These are phyloP conservation scores for Lycophotia porphyrea DNA, from an alignment of 2,888 invertebrate genomes.

Conservation along the genomic window DNA sequence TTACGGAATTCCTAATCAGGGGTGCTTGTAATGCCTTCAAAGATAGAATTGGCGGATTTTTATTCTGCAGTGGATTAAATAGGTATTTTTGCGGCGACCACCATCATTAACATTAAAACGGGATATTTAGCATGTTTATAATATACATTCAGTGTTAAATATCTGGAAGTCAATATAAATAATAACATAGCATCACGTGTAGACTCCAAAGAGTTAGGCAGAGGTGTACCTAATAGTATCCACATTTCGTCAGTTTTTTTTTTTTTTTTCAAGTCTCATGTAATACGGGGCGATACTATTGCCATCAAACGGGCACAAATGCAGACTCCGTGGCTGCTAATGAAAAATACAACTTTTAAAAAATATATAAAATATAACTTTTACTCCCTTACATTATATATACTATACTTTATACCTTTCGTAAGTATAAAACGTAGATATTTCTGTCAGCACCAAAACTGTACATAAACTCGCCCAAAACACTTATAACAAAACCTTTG, in stretches of 20 bases:
- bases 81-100: not conserved
- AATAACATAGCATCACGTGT: no score
- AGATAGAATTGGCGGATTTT: constrained; percentile 20
- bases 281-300: no score
- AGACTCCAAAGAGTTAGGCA: no score
- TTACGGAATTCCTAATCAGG: constrained; percentile 47
- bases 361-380: no score
- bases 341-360: no score
- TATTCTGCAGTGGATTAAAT: not conserved
- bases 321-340: no score
- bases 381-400: no score
- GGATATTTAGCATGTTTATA: not conserved
- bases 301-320: no score
- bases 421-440: not conserved
- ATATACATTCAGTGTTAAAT: no score
- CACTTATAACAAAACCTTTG: constrained; percentile 8
- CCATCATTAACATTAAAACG: not conserved
- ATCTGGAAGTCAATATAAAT: not conserved
- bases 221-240: no score
- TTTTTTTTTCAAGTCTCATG: no score
- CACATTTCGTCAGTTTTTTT: no score
- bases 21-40: constrained; percentile 29
- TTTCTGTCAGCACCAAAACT: not conserved
- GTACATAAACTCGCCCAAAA: not conserved
- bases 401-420: not conserved